Evolutionary conservation across 2,113 vertebrate genomes (phyloP).

Genomic region (Sinocyclocheilus rhinocerous): DNA sequence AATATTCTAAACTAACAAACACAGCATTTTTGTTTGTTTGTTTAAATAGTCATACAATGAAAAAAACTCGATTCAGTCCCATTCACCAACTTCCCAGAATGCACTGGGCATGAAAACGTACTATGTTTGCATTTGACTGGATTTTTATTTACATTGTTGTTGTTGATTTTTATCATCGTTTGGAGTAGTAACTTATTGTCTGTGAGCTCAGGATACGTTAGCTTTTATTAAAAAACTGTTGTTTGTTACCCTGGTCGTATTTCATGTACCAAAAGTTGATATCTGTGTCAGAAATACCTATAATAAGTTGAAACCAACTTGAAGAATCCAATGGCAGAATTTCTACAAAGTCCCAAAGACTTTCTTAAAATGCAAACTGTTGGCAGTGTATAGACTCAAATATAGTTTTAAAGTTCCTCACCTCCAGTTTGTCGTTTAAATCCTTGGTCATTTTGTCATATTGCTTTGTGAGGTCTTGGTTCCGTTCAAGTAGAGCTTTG

Average conservation of each 20-base stretch:
- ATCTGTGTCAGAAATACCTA: neutral
- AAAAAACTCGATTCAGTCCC: no score
- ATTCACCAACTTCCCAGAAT: no score
- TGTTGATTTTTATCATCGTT: neutral
- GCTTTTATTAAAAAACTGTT: no score
- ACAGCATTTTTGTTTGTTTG: no score
- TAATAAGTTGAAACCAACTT: neutral
- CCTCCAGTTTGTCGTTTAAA: slow-evolving; percentile 94
- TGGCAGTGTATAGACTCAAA: neutral
- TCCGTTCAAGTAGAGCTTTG: slow-evolving; percentile 93
- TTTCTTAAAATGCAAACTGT: neutral
- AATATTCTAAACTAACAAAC: no score
- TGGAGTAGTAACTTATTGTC: neutral
- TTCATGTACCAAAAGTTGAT: neutral
- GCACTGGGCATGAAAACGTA: no score
- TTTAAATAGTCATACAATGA: no score
- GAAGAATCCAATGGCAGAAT: neutral
- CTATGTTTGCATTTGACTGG: no score
- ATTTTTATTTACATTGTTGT: neutral
- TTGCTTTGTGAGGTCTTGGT: slow-evolving; percentile 95
- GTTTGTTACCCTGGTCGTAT: neutral
- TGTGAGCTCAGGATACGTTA: neutral
- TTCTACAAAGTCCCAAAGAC: neutral
- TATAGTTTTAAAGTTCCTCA: slow-evolving; percentile 64
- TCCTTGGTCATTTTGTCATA: slow-evolving; percentile 98